Percentiles rank a stretch among this genome's conserved stretches.
Evolutionary conservation across 2,888 invertebrate species (phyloP).

Genomic region (Drosophila kanekoi): DNA sequence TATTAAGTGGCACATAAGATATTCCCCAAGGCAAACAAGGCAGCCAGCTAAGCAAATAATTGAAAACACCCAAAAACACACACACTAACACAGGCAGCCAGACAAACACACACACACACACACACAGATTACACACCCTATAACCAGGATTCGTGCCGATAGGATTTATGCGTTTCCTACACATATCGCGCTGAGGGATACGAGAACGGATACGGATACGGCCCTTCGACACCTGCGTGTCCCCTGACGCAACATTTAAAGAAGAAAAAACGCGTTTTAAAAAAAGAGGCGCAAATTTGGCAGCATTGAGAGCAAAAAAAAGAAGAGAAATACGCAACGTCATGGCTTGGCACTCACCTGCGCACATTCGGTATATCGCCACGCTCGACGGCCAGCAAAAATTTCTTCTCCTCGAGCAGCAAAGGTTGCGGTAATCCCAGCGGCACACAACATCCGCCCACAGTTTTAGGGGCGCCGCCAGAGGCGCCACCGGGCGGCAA

Average conservation of each 20-base stretch:
- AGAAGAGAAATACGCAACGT: slow-evolving; percentile 9
- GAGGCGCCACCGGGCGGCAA: slow-evolving; percentile 61
- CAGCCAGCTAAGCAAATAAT: slow-evolving; percentile 71
- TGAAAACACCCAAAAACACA: slow-evolving; percentile 62
- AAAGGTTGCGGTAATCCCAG: slow-evolving; percentile 90
- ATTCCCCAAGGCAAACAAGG: slow-evolving; percentile 29
- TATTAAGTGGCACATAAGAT: slow-evolving; percentile 76
- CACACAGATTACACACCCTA: slow-evolving; percentile 4
- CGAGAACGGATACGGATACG: slow-evolving; percentile 34
- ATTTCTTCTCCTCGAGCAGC: slow-evolving; percentile 94
- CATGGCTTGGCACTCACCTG: slow-evolving; percentile 86
- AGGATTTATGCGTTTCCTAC: slow-evolving; percentile 65
- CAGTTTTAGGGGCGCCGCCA: slow-evolving; percentile 58
- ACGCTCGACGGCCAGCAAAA: slow-evolving; percentile 95
- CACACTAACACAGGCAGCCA: not conserved
- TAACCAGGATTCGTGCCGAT: slow-evolving; percentile 39
- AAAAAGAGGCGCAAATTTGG: slow-evolving; percentile 35
- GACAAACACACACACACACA: not conserved
- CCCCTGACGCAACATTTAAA: slow-evolving; percentile 44
- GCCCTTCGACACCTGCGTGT: slow-evolving; percentile 61
- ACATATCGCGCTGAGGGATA: slow-evolving; percentile 33
- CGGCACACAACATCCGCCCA: slow-evolving; percentile 85
- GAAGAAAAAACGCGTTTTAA: not conserved
- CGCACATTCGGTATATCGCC: slow-evolving; percentile 96
- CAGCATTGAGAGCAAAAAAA: slow-evolving; percentile 1